Base-by-base conservation (phyloP, 2,888 invertebrate species). In the Dicyrtomina minuta region DNA sequence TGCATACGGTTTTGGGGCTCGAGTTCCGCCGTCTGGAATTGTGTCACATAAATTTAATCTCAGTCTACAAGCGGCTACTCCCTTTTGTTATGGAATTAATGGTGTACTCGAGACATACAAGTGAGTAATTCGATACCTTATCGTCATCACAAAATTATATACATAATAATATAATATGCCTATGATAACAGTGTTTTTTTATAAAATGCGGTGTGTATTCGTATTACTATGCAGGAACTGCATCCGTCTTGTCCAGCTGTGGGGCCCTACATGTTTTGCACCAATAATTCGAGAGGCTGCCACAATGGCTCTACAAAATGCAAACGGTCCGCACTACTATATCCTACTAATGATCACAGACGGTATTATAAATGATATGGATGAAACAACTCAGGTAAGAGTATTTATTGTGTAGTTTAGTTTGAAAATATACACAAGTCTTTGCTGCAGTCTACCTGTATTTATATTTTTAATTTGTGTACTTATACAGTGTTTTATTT, bases 341-440 rank as follows among this genome's bases (percentile, higher is more conserved):
- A 83, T 86, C 12, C 80, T 86, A 17, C 80, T 86, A 20, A 86
- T 86, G 68, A 82, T 86, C 68, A 86, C 86, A 4, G 86, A 85
- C 79, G 85, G 85, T 1, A 82, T 84, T 43, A 86, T 86, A 70
- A 85, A 85, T 8, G 87, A 87, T 79, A 85, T 87, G 83, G 80
- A 80, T 10, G 81, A 82, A 75, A 85, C 85, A 0, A 83, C 82
- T 68, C 80, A 81, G 79, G 83, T 82, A 60, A 17, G 39, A 12
- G n/a, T 33, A 59, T 15, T n/a, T 33, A 20, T 49, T 17, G 17
- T 43, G 8, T 43, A 8, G 8, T 43, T 12, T 8, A 43, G 13
- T 12, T 43, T 43, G 43, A 13, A 43, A 17, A 17, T 20, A 17
- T 51, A 17, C 10, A 8, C 20, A 20, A 4, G 51, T 2, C 20